Evolutionary conservation across 2,113 vertebrate species (phyloP).

Genomic region (Phaethon lepturus): DNA sequence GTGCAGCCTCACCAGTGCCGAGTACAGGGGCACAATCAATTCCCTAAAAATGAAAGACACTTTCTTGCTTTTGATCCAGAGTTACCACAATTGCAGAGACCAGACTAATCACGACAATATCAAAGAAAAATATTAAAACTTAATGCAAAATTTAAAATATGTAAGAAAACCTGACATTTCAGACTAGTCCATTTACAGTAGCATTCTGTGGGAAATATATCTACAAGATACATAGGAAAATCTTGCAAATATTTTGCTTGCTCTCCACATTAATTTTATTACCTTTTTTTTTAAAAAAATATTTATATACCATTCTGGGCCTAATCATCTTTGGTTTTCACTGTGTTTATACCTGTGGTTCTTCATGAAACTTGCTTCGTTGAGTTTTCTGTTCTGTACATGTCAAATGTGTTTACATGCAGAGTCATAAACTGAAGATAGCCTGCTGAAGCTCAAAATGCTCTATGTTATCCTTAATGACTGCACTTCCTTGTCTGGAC

Average conservation of each 20-base stretch:
- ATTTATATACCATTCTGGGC: not conserved
- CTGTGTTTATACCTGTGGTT: not conserved
- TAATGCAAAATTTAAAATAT: not conserved
- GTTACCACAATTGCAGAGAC: not conserved
- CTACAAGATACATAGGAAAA: not conserved
- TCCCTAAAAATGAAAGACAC: not conserved
- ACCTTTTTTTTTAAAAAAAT: not conserved
- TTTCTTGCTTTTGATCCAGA: not conserved
- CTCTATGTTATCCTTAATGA: not conserved
- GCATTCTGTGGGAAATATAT: not conserved
- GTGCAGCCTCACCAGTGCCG: too few relatives aligned
- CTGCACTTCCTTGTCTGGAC: not conserved
- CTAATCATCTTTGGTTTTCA: not conserved
- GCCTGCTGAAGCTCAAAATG: not conserved
- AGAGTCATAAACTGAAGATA: not conserved
- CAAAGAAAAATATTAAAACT: not conserved
- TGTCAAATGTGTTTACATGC: not conserved
- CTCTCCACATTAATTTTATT: not conserved
- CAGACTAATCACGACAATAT: not conserved
- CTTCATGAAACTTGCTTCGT: not conserved
- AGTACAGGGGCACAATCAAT: too few relatives aligned
- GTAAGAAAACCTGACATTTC: not conserved
- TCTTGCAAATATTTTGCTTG: not conserved
- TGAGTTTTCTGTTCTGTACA: not conserved
- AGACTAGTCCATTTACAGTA: not conserved